Evolutionary conservation across 2,888 invertebrate genomes (phyloP), one percentile per base, ranked within the genome.

Genomic region (Helicoverpa assulta): DNA sequence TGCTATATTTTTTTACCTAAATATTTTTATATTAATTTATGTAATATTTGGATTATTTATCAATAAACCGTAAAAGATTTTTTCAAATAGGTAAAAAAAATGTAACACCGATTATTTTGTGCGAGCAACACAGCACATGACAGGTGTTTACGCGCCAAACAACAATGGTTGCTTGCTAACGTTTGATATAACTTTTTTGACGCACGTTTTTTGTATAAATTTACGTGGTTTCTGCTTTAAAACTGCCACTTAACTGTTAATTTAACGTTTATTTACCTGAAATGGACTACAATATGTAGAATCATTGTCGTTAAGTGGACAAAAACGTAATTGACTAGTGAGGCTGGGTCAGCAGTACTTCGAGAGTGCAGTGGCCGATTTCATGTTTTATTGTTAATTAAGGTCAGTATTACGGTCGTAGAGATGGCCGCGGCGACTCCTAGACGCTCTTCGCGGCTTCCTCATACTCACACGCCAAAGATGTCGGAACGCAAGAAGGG

Each of bases 401-500:
- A 79, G 83, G 73, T 82, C 66, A 84, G 74, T 82, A 77, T 82
- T 72, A 68, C 68, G 59, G 71, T 67, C 61, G 61, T 40, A 64
- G 81, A 81, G 78, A 95, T 95, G 95, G 90, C 95, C 80, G 88
- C 92, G 79, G 88, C 85, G 73, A 95, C 96, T 29, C 96, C 96
- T 16, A 89, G 94, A 52, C 92, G 95, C 67, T 94, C 94, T 19
- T 80, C 91, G 69, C 91, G 95, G 14, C 77, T 90, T 68, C 91
- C 92, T 12, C 91, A 93, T 67, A 90, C 81, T 56, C 95, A 96
- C 76, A 97, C 97, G 1, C 96, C 97, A 2, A 96, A 96, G 83
- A 93, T 97, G 88, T 95, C 96, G 0, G 97, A 97, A 78, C 94
- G 97, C 37, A 97, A 97, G 84, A 96, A 97, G 77, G 96, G 96